Percentiles rank a stretch among this genome's conserved stretches.
Evolutionary conservation across 2,888 invertebrate genomes (phyloP).

Genomic region (Drosophila greeni): DNA sequence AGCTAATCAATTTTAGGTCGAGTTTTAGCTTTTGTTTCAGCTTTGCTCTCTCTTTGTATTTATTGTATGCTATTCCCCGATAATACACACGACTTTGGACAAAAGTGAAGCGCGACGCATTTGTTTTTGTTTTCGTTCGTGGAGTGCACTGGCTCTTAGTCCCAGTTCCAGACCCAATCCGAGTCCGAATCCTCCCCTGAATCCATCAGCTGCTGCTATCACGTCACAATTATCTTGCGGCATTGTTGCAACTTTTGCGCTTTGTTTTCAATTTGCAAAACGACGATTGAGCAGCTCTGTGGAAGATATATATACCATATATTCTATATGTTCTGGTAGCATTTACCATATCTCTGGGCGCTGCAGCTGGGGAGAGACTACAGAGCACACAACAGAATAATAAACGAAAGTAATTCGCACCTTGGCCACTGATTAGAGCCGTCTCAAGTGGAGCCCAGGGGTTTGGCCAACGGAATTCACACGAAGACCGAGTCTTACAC

Average conservation of each 20-base stretch:
- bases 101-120: slow-evolving; percentile 17
- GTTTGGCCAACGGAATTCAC: neutral
- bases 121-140: slow-evolving; percentile 5
- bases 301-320: slow-evolving; percentile 14
- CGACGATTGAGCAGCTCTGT: slow-evolving; percentile 12
- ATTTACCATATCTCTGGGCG: slow-evolving; percentile 6
- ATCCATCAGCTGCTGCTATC: slow-evolving; percentile 48
- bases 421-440: slow-evolving; percentile 9
- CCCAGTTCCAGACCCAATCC: neutral
- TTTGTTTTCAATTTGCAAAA: slow-evolving; percentile 24
- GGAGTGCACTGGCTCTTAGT: slow-evolving; percentile 3
- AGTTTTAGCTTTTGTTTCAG: slow-evolving; percentile 26
- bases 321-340: neutral
- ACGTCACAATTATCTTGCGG: slow-evolving; percentile 54
- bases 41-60: slow-evolving; percentile 12
- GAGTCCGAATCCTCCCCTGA: slow-evolving; percentile 2
- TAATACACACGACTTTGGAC: slow-evolving; percentile 15
- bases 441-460: slow-evolving; percentile 5
- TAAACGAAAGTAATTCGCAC: slow-evolving; percentile 32
- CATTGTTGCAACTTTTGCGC: slow-evolving; percentile 67
- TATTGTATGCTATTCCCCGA: slow-evolving; percentile 12
- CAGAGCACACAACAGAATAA: slow-evolving; percentile 4
- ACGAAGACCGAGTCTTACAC: too few relatives aligned
- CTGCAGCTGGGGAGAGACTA: slow-evolving; percentile 4
- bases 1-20: slow-evolving; percentile 39